Evolutionary conservation across 2,888 invertebrate species (phyloP).

Genomic region (Aricia artaxerxes): DNA sequence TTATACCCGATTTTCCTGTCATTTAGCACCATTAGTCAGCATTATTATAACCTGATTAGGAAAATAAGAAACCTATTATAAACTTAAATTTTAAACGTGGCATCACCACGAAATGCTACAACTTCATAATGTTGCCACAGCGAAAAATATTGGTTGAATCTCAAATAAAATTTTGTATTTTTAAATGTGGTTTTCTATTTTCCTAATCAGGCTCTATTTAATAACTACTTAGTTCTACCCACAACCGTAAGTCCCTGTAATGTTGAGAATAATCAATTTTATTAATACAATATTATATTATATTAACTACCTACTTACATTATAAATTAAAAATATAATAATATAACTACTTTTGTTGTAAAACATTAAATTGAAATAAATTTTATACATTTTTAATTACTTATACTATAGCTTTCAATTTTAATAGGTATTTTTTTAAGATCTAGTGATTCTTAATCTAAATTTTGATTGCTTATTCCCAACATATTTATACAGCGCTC

Average conservation of each 20-base stretch:
- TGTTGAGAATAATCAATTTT: conserved; percentile 61
- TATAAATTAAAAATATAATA: background rate
- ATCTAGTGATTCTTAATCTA: background rate
- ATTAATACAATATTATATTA: background rate
- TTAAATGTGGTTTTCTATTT: background rate
- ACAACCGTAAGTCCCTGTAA: conserved; percentile 57
- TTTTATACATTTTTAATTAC: background rate
- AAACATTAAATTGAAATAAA: background rate
- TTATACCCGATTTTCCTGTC: conserved; percentile 47
- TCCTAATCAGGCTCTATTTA: background rate
- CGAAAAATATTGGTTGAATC: background rate
- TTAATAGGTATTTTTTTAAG: background rate
- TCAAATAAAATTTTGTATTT: background rate
- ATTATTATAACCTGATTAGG: conserved; percentile 38
- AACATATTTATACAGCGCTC: conserved; percentile 61
- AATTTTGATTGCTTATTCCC: conserved; percentile 59
- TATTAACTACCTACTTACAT: conserved; percentile 8
- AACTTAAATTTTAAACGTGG: background rate
- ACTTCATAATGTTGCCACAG: background rate
- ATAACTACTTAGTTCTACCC: conserved; percentile 46
- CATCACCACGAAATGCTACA: background rate
- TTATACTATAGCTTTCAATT: background rate
- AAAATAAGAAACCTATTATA: background rate
- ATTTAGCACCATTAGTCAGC: conserved; percentile 72
- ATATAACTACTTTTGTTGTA: background rate